Percentiles rank a stretch among this genome's conserved stretches.
Evolutionary conservation across 2,113 vertebrate genomes (phyloP).

Genomic region (Nematolebias whitei): DNA sequence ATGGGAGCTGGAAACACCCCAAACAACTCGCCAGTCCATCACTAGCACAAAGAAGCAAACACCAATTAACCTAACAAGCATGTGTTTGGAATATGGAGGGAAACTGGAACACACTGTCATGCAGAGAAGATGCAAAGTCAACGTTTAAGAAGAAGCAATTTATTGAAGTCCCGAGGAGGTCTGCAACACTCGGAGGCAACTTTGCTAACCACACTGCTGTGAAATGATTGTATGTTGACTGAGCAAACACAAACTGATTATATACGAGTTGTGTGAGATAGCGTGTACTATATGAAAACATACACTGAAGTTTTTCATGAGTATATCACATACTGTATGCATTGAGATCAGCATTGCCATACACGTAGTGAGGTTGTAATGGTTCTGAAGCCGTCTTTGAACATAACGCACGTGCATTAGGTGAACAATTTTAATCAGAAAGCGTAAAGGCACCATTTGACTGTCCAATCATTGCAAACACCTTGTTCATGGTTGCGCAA

Average conservation of each 20-base stretch:
- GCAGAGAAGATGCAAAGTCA: neutral
- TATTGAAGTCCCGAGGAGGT: too few species aligned
- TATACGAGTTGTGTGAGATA: neutral
- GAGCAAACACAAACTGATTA: constrained; percentile 6
- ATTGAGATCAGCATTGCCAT: neutral
- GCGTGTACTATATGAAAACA: neutral
- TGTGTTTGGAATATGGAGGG: neutral
- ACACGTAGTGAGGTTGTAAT: too few species aligned
- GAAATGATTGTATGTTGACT: neutral
- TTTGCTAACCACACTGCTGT: neutral
- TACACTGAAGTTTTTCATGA: constrained; percentile 3
- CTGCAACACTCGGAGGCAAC: neutral
- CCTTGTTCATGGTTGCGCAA: too few species aligned
- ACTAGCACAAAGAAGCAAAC: neutral
- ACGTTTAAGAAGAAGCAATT: neutral
- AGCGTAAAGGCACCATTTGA: too few species aligned
- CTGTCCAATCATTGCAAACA: too few species aligned
- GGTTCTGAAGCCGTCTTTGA: neutral
- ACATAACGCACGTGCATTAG: neutral
- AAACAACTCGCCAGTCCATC: constrained; percentile 5
- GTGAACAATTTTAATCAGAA: neutral
- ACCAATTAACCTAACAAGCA: constrained; percentile 13
- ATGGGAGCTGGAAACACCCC: neutral
- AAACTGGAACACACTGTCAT: neutral
- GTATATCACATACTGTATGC: neutral